Conservation (phyloP, 1,140 invertebrate species). For the Cydia pomonella region DNA sequence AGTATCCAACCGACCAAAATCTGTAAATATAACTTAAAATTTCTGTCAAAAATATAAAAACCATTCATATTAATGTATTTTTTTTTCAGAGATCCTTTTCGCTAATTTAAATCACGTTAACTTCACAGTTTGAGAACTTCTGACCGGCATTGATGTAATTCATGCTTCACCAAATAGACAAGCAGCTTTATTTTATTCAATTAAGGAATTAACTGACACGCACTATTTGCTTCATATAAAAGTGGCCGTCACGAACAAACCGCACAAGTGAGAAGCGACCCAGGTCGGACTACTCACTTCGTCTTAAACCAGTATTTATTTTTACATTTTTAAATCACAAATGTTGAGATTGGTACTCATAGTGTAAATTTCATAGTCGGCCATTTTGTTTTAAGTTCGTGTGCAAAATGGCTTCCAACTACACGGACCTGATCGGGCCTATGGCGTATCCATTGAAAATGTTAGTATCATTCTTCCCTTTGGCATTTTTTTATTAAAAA, state of each 20-base stretch:
- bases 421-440: slow-evolving; percentile 62
- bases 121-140: slow-evolving; percentile 62
- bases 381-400: slow-evolving; percentile 57
- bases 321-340: slow-evolving; percentile 41
- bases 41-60: neutral
- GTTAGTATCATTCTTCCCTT: slow-evolving; percentile 50
- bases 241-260: slow-evolving; percentile 36
- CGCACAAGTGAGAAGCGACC: slow-evolving; percentile 78
- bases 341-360: slow-evolving; percentile 37
- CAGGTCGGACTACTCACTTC: slow-evolving; percentile 78
- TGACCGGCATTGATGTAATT: slow-evolving; percentile 49
- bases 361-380: slow-evolving; percentile 39
- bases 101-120: neutral
- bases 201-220: slow-evolving; percentile 78
- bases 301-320: slow-evolving; percentile 47
- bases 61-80: no score
- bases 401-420: slow-evolving; percentile 70
- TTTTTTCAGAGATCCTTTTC: no score
- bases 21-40: no score
- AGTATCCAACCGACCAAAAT: no score
- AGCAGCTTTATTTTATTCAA: slow-evolving; percentile 78
- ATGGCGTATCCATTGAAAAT: slow-evolving; percentile 71
- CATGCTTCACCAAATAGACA: slow-evolving; percentile 70
- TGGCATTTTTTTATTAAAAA: no score
- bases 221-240: slow-evolving; percentile 70